These are phyloP conservation scores for Thunnus maccoyii DNA, from an alignment of 2,113 vertebrate genomes.

Conservation along the genomic window DNA sequence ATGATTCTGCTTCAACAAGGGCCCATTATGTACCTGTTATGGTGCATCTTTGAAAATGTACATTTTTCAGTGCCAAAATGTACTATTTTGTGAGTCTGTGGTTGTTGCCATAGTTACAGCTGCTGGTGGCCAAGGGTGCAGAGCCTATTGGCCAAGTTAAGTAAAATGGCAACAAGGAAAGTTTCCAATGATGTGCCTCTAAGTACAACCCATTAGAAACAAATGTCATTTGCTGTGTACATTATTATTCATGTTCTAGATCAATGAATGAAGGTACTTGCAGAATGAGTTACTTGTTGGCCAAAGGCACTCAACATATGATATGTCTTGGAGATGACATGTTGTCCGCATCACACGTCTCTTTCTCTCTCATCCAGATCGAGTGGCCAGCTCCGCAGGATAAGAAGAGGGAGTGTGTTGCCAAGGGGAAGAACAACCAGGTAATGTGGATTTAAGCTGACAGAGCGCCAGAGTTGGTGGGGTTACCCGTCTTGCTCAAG, in stretches of 20 bases:
- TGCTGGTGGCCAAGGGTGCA: slow-evolving; percentile 23
- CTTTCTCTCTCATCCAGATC: slow-evolving; percentile 75
- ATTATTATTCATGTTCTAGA: not conserved
- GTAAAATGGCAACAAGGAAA: slow-evolving; percentile 12
- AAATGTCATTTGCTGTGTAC: slow-evolving; percentile 5
- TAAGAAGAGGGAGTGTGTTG: slow-evolving; percentile 85
- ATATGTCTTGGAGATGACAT: no score
- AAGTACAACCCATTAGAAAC: not conserved
- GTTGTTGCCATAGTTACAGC: slow-evolving; percentile 53
- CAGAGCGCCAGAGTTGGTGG: not conserved
- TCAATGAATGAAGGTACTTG: not conserved
- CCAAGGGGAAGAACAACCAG: slow-evolving; percentile 88
- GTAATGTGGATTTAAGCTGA: slow-evolving; percentile 61
- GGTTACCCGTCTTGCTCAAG: slow-evolving; percentile 10
- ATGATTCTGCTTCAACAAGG: not conserved
- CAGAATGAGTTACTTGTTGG: not conserved
- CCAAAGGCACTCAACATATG: not conserved
- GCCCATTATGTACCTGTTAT: not conserved
- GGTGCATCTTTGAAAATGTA: not conserved
- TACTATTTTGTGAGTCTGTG: not conserved
- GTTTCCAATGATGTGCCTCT: not conserved
- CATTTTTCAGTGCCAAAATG: not conserved
- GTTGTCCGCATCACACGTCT: slow-evolving; percentile 10
- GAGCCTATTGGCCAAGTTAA: not conserved
- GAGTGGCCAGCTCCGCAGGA: slow-evolving; percentile 85